Conservation (phyloP, 2,888 invertebrate genomes). For the Cantharis lateralis region DNA sequence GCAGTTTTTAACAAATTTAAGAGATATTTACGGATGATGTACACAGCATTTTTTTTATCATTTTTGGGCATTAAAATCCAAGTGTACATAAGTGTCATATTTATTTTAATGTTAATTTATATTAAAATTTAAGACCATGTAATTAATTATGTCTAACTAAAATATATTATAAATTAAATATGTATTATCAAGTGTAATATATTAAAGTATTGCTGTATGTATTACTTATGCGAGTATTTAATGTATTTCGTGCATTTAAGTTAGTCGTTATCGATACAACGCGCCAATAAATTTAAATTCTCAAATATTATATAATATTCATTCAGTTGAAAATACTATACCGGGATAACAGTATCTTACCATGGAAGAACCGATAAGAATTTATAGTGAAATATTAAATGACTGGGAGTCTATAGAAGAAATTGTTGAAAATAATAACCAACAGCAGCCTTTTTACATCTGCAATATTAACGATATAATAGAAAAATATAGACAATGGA, state of each 20-base stretch:
- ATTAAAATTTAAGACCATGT: neutral
- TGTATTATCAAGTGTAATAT: neutral
- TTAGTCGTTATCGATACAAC: neutral
- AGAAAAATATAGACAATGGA: conserved; percentile 82
- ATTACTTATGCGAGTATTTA: neutral
- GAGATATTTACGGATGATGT: too few species aligned
- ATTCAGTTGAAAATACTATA: neutral
- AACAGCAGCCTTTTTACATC: conserved; percentile 91
- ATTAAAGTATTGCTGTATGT: neutral
- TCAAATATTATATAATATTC: neutral
- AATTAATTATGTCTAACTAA: neutral
- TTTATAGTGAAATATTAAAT: neutral
- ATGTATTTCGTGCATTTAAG: neutral
- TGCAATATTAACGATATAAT: conserved; percentile 87
- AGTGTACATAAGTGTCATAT: neutral
- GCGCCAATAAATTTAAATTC: neutral
- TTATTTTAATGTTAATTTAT: neutral
- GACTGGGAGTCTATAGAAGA: neutral
- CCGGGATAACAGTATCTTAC: neutral
- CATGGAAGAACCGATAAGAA: neutral
- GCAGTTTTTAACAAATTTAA: too few species aligned
- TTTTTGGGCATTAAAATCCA: neutral
- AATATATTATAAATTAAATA: neutral
- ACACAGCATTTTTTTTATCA: too few species aligned
- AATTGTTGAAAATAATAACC: conserved; percentile 41